Conservation (phyloP, 2,888 invertebrate species). For the Parascotia fuliginaria region DNA sequence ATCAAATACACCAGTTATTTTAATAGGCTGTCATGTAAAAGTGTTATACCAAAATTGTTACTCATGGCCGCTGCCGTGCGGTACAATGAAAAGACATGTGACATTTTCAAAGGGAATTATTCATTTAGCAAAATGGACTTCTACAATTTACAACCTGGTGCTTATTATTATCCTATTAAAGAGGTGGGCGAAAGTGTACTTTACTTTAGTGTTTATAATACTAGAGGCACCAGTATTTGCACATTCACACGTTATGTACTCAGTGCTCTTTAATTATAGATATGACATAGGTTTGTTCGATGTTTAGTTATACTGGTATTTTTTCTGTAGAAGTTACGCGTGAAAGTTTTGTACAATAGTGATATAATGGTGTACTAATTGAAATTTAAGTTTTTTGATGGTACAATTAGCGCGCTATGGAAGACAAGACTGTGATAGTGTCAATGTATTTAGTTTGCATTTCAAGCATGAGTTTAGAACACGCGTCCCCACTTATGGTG, state of each 20-base stretch:
- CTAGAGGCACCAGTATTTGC: constrained; percentile 38
- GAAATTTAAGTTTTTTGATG: too few species aligned
- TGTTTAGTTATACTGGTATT: too few species aligned
- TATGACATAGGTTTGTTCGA: too few species aligned
- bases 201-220: constrained; percentile 35
- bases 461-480: too few species aligned
- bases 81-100: constrained; percentile 44
- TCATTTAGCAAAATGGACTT: constrained; percentile 44
- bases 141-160: constrained; percentile 40
- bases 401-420: too few species aligned
- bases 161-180: constrained; percentile 44
- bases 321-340: too few species aligned
- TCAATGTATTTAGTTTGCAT: too few species aligned
- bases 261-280: constrained; percentile 25
- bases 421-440: too few species aligned
- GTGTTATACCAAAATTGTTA: constrained; percentile 41
- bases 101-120: constrained; percentile 45
- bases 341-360: too few species aligned
- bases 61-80: constrained; percentile 33
- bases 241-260: constrained; percentile 23
- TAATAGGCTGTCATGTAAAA: constrained; percentile 47
- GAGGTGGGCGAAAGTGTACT: constrained; percentile 45
- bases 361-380: too few species aligned
- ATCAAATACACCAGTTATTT: constrained; percentile 34
- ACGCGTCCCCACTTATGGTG: too few species aligned